These are phyloP conservation scores for Drosophila fuyamai DNA, from an alignment of 1,140 invertebrate species.

Conservation along the genomic window DNA sequence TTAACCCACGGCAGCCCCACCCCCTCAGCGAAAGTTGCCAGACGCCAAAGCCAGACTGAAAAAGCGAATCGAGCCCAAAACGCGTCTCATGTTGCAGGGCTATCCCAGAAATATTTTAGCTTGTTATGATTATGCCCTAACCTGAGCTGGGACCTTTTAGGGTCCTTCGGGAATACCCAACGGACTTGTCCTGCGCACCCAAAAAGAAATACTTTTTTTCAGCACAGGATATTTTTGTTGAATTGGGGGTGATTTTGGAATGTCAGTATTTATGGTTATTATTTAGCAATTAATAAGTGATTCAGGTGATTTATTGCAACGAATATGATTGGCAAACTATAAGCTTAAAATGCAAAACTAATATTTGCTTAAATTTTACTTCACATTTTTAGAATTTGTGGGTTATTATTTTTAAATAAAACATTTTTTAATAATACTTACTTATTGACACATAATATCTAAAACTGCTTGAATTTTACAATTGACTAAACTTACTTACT, in stretches of 20 bases:
- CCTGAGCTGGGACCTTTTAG: slow-evolving; percentile 1
- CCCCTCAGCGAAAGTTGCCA: slow-evolving; percentile 39
- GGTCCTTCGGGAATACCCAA: slow-evolving; percentile 43
- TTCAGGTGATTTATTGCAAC: neutral
- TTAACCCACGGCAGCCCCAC: neutral
- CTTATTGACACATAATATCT: too few species aligned
- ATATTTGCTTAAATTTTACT: too few species aligned
- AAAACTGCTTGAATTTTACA: too few species aligned
- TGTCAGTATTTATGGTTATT: neutral
- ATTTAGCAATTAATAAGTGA: neutral
- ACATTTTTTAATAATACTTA: too few species aligned
- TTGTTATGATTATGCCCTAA: slow-evolving; percentile 60
- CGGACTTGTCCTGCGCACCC: neutral
- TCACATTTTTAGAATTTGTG: too few species aligned
- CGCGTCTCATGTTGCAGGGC: slow-evolving; percentile 47
- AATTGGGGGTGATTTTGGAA: neutral
- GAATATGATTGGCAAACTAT: neutral
- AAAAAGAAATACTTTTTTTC: neutral
- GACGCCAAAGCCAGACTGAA: slow-evolving; percentile 54
- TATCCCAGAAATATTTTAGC: slow-evolving; percentile 53
- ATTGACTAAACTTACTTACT: too few species aligned
- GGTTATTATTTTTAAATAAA: neutral
- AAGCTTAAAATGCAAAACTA: too few species aligned
- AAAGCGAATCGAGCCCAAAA: slow-evolving; percentile 35
- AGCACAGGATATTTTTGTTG: neutral